Evolutionary conservation across 1,140 invertebrate genomes (phyloP).

Genomic region (Atta colombica): DNA sequence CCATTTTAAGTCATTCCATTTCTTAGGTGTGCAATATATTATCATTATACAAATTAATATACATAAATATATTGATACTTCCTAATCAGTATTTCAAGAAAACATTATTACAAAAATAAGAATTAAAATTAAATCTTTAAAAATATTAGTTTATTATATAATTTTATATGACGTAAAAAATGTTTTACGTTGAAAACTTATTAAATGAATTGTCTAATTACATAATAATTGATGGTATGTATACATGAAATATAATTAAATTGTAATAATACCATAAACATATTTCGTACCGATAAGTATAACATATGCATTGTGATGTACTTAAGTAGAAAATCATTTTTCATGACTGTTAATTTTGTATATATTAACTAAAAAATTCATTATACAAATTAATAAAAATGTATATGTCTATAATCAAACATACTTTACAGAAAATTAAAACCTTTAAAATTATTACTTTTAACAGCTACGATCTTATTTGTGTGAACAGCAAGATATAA

Average conservation of each 20-base stretch:
- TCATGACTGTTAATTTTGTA: constrained; percentile 12
- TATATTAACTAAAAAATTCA: constrained; percentile 6
- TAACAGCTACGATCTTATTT: constrained; percentile 20
- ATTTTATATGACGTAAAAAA: not conserved
- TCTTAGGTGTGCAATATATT: not conserved
- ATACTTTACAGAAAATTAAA: not conserved
- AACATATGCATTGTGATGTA: constrained; percentile 8
- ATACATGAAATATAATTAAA: not conserved
- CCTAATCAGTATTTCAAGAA: constrained; percentile 11
- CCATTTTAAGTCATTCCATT: not conserved
- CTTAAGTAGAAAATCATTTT: not conserved
- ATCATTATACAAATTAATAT: constrained; percentile 1
- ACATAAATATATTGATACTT: not conserved
- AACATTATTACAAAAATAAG: not conserved
- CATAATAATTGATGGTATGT: not conserved
- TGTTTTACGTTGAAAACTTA: constrained; percentile 1
- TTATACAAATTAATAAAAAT: constrained; percentile 31
- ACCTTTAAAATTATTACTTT: constrained; percentile 19
- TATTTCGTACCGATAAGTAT: not conserved
- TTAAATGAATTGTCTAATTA: constrained; percentile 6
- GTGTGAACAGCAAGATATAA: not conserved
- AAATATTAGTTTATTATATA: not conserved
- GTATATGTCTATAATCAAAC: not conserved
- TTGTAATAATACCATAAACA: constrained; percentile 1
- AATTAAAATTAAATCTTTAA: constrained; percentile 1